A percentile compares a stretch with the other conserved stretches of the same genome.
These are phyloP conservation scores for Percina caprodes DNA, from an alignment of 2,113 vertebrate species.

Conservation along the genomic window DNA sequence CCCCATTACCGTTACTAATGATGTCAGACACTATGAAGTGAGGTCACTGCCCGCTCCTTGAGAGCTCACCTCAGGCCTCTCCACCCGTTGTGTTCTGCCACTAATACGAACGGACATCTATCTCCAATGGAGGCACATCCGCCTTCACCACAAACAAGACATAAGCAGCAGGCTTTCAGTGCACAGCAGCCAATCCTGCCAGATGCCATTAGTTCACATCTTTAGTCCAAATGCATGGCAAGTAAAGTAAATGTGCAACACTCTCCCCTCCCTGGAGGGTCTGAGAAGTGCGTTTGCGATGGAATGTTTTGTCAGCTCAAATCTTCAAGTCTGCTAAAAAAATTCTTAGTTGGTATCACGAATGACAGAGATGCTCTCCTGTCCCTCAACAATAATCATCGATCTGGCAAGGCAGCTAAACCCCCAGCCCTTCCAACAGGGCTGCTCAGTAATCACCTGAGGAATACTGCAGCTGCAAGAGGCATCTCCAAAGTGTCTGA, in stretches of 20 bases:
- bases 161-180: conserved; percentile 47
- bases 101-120: conserved; percentile 59
- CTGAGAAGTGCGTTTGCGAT: conserved; percentile 1
- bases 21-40: conserved; percentile 42
- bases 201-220: conserved; percentile 64
- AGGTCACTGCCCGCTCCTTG: conserved; percentile 48
- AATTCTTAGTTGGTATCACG: not conserved
- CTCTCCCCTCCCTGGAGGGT: conserved; percentile 22
- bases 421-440: conserved; percentile 10
- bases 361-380: conserved; percentile 40
- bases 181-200: conserved; percentile 63
- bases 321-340: conserved; percentile 20
- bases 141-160: conserved; percentile 37
- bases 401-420: conserved; percentile 8
- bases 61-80: conserved; percentile 48
- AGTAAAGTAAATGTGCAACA: conserved; percentile 36
- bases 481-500: conserved; percentile 5
- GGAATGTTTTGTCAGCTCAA: conserved; percentile 17
- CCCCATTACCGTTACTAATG: conserved; percentile 31
- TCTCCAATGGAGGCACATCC: conserved; percentile 36
- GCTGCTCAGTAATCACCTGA: conserved; percentile 20
- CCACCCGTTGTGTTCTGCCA: not conserved
- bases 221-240: conserved; percentile 45
- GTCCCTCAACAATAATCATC: conserved; percentile 12
- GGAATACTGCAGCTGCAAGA: conserved; percentile 19